phyloP scores from a whole-genome alignment of 2,113 vertebrate species.

The Apaloderma vittatum region DNA sequence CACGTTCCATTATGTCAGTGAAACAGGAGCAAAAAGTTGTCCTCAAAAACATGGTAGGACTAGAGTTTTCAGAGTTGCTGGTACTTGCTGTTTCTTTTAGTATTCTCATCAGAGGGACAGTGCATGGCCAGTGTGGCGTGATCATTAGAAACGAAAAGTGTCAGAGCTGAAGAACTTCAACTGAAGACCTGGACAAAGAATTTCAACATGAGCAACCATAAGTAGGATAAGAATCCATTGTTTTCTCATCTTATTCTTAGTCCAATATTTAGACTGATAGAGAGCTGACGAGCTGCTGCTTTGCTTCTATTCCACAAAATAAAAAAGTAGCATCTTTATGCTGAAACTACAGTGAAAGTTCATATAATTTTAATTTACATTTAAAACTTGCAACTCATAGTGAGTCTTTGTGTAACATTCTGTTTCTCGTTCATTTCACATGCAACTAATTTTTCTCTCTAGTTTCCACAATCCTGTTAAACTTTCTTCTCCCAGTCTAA shows the following conservation, averaged over 20 bases:
- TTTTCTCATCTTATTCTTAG: neutral
- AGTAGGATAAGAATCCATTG: neutral
- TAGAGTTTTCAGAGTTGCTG: neutral
- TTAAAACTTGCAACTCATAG: neutral
- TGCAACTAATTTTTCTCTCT: neutral
- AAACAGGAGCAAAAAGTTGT: neutral
- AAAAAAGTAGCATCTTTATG: neutral
- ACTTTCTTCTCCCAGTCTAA: neutral
- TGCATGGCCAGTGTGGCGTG: neutral
- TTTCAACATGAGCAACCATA: neutral
- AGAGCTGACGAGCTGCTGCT: neutral
- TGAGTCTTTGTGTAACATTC: neutral
- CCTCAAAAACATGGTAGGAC: neutral
- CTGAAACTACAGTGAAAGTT: neutral
- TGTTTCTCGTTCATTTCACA: neutral
- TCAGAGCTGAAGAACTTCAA: neutral
- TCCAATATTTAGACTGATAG: neutral
- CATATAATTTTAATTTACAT: neutral
- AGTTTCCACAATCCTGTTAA: neutral
- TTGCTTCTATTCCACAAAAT: neutral
- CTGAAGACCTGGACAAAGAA: neutral
- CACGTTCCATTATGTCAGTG: neutral
- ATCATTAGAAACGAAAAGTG: neutral
- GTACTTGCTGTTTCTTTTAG: neutral
- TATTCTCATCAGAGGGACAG: neutral